phyloP scores from a whole-genome alignment of 2,888 invertebrate genomes.

The Drosophila birchii region DNA sequence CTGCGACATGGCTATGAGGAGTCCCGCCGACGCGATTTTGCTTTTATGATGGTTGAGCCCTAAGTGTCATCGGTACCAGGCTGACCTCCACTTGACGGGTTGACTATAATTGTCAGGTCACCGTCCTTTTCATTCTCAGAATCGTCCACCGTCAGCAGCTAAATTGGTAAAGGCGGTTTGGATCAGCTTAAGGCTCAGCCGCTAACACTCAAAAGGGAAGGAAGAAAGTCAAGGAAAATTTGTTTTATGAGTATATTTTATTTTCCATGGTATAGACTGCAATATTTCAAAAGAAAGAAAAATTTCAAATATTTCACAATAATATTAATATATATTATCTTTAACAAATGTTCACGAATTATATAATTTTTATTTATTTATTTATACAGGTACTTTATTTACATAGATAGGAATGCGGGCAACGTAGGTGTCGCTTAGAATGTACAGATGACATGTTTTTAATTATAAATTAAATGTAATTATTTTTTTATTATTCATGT shows the following conservation, averaged over 20 bases:
- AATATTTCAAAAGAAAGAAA: conserved; percentile 50
- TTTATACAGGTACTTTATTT: conserved; percentile 66
- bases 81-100: too few relatives aligned
- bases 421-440: conserved; percentile 38
- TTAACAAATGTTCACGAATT: conserved; percentile 52
- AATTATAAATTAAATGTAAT: background rate
- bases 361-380: conserved; percentile 44
- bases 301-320: conserved; percentile 22
- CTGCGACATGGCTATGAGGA: too few relatives aligned
- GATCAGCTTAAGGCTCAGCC: too few relatives aligned
- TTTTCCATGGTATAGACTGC: conserved; percentile 12
- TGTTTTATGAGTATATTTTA: background rate
- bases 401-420: conserved; percentile 60
- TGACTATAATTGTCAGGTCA: too few relatives aligned
- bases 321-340: conserved; percentile 49
- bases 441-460: conserved; percentile 42
- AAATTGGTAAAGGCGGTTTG: too few relatives aligned
- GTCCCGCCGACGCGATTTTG: too few relatives aligned
- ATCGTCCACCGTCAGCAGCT: too few relatives aligned
- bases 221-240: background rate
- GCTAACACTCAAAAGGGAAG: background rate
- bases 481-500: background rate
- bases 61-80: too few relatives aligned
- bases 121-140: too few relatives aligned
- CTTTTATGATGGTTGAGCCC: too few relatives aligned